Percentiles rank a stretch among this genome's conserved stretches.
Conservation (phyloP, 2,797 vertebrate genomes). For the Chrosomus eos region DNA sequence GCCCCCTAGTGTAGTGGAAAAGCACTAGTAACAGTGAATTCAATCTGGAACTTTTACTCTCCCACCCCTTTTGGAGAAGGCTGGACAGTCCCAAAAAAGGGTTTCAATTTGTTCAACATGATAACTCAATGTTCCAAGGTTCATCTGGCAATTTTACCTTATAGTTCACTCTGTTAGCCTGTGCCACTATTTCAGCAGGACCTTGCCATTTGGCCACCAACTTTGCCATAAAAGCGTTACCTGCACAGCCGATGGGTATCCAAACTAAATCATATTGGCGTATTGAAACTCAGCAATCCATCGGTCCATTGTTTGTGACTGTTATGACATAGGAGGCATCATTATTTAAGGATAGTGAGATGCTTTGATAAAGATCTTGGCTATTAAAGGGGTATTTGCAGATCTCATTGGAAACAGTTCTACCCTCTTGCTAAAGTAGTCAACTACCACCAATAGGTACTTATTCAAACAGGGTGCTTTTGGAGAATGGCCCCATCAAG, state of each 20-base stretch:
- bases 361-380: not conserved
- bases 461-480: too few relatives aligned
- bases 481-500: too few relatives aligned
- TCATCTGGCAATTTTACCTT: not conserved
- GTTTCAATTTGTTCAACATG: not conserved
- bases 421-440: too few relatives aligned
- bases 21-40: too few relatives aligned
- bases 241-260: not conserved
- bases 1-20: too few relatives aligned
- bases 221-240: not conserved
- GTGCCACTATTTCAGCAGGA: not conserved
- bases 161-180: not conserved
- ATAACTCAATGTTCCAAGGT: not conserved
- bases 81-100: not conserved
- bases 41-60: too few relatives aligned
- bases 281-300: constrained; percentile 17
- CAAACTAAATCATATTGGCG: not conserved
- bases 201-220: not conserved
- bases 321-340: not conserved
- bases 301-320: constrained; percentile 7
- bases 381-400: too few relatives aligned
- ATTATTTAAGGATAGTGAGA: constrained; percentile 2
- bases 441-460: too few relatives aligned
- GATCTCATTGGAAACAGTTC: too few relatives aligned
- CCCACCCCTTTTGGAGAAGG: too few relatives aligned